Base-by-base conservation (phyloP, 1,140 invertebrate species). In the Probaryconus sp. region DNA sequence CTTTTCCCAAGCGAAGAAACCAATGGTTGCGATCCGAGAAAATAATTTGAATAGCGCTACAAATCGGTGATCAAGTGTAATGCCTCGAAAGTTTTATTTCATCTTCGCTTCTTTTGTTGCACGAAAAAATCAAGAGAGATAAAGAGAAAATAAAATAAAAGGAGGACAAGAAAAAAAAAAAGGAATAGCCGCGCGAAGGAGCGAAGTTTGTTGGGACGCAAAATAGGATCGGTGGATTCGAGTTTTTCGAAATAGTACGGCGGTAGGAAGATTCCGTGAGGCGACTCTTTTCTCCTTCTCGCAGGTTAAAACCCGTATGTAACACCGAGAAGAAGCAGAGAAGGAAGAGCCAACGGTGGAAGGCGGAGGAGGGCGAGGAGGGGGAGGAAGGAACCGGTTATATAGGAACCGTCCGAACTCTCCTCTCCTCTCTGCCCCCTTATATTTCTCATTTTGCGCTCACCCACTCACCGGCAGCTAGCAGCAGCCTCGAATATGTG, bases 361-460 rank as follows among this genome's bases (percentile, higher is more conserved):
- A 75, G 73, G 74, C 60, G 67, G 64, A 76, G 72, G 45, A 69
- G 65, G 65, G 65, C 51, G 70, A 70, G 70, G 69, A 78, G 61
- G 71, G 21, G 53, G 60, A 76, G 65, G 79, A 76, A 81, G 81
- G 78, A 84, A 85, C 83, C 84, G 84, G 84, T 85, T 85, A 79
- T 83, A 77, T 80, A 82, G 78, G 73, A 80, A 82, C 77, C 79
- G 63, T 82, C 78, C 64, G 74, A 77, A 72, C 63, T 74, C 63
- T 79, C 58, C 76, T 74, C 77, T 68, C 64, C 74, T 45, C 70
- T 71, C 48, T 43, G 51, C 72, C 76, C 60, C 60, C 76, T 76
- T 70, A 78, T 75, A 72, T 65, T 79, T 65, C 72, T 78, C 60
- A 65, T 76, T 76, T 76, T 67, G 72, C 72, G 68, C 58, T 75